These are phyloP conservation scores for Morpho helenor DNA, from an alignment of 2,888 invertebrate genomes.

Conservation along the genomic window DNA sequence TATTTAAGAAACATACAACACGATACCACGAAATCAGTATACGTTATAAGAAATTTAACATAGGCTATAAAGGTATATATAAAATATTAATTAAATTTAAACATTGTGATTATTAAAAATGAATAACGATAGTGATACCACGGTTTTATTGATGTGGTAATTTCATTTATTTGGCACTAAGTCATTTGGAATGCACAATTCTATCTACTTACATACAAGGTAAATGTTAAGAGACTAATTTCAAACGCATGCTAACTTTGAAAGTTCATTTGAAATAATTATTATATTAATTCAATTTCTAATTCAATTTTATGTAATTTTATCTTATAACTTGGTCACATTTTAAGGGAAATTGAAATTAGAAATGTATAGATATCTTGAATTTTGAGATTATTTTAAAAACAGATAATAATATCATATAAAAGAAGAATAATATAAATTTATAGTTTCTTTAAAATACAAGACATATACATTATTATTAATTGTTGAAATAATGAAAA, in stretches of 20 bases:
- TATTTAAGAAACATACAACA: constrained; percentile 45
- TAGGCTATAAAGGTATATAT: constrained; percentile 27
- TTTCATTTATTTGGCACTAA: constrained; percentile 70
- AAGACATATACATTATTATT: too few relatives aligned
- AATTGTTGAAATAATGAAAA: not conserved
- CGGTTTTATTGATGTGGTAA: constrained; percentile 43
- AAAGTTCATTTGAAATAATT: constrained; percentile 38
- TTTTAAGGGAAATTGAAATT: constrained; percentile 1
- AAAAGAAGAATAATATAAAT: too few relatives aligned
- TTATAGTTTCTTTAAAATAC: too few relatives aligned
- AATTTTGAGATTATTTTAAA: too few relatives aligned
- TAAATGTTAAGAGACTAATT: constrained; percentile 46
- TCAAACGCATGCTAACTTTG: not conserved
- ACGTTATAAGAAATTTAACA: constrained; percentile 39
- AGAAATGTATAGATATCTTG: not conserved
- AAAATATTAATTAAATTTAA: constrained; percentile 40
- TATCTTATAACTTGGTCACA: constrained; percentile 22
- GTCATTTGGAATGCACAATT: constrained; percentile 71
- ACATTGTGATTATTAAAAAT: constrained; percentile 62
- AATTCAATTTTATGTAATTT: constrained; percentile 2
- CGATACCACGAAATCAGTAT: constrained; percentile 53
- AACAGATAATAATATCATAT: too few relatives aligned
- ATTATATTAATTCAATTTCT: constrained; percentile 34
- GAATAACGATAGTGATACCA: constrained; percentile 45
- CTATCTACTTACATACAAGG: constrained; percentile 56